Percentiles rank a stretch among this genome's conserved stretches.
Conservation (phyloP, 2,888 invertebrate genomes). For the Eupeodes latifasciatus region DNA sequence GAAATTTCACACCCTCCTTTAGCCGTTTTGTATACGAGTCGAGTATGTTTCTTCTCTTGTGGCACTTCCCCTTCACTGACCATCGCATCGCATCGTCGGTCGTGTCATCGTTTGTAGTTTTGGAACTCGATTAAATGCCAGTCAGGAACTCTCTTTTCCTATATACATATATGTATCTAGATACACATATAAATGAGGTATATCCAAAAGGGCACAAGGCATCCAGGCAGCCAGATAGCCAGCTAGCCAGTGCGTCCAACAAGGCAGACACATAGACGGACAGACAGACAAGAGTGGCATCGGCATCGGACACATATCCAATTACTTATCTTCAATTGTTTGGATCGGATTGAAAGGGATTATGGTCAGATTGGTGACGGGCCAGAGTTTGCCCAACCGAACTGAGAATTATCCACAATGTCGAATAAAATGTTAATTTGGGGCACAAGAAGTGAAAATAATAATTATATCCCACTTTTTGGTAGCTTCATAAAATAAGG, state of each 20-base stretch:
- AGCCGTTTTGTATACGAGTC: no score
- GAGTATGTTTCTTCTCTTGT: no score
- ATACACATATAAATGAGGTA: neutral
- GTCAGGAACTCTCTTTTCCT: conserved; percentile 54
- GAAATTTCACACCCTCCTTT: conserved; percentile 22
- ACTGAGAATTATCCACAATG: neutral
- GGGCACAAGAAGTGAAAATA: conserved; percentile 24
- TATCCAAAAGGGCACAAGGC: conserved; percentile 32
- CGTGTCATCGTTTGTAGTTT: neutral
- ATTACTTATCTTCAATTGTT: conserved; percentile 70
- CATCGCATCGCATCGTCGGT: neutral
- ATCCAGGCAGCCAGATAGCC: conserved; percentile 10
- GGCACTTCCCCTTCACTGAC: no score
- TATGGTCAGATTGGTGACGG: conserved; percentile 61
- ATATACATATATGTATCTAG: neutral
- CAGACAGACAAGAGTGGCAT: conserved; percentile 58
- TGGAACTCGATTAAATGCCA: conserved; percentile 56
- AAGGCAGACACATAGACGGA: conserved; percentile 11
- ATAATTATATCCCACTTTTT: neutral
- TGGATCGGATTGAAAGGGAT: conserved; percentile 67
- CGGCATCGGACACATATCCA: conserved; percentile 68
- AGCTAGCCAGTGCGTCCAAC: conserved; percentile 32
- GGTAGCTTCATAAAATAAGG: no score
- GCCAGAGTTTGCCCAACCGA: conserved; percentile 29
- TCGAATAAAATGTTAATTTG: conserved; percentile 8